Evolutionary conservation across 2,797 vertebrate genomes (phyloP), one percentile per base, ranked within the genome.

Genomic region (Ibycter americanus): DNA sequence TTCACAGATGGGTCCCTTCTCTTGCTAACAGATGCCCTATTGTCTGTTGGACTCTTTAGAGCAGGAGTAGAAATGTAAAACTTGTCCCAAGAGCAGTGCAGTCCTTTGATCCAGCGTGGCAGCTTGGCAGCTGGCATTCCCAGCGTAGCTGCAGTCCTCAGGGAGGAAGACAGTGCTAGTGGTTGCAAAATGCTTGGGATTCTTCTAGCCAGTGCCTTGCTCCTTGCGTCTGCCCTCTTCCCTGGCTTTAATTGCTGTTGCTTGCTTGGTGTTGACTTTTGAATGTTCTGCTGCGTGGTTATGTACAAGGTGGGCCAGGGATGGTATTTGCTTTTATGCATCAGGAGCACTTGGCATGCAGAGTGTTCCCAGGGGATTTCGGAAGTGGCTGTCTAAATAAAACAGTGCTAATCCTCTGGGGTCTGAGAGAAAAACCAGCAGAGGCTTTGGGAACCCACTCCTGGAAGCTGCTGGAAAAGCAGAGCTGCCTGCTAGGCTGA

Each of bases 181-280:
- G 49, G 72, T 62, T 96, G 83, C 87, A 97, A 34, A 96, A 96
- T 93, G 84, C 90, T 92, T 96, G 76, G 42, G 89, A 96, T 94
- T 96, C 92, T 63, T 97, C 15, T 74, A 78, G 67, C 54, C 51
- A 61, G 42, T 80, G 73, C 83, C 67, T 94, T 70, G 77, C 83
- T 86, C 77, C 68, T 81, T 67, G 32, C 79, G 44, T 86, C 79
- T 89, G 73, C 73, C 55, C 46, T 87, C 52, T 82, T 63, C 42
- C 44, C 80, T 44, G 61, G 25, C 56, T 65, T 32, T n/a, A 55
- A n/a, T 25, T 59, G 71, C 83, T 89, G 36, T 25, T 56, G 15
- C 65, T 92, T 77, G 78, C 61, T 87, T 4, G 0, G 9, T 56
- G 67, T 34, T 90, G 89, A 49, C 79, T 93, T 96, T 63, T 80